Conservation (phyloP, 2,113 vertebrate genomes). For the Poeciliopsis prolifica region DNA sequence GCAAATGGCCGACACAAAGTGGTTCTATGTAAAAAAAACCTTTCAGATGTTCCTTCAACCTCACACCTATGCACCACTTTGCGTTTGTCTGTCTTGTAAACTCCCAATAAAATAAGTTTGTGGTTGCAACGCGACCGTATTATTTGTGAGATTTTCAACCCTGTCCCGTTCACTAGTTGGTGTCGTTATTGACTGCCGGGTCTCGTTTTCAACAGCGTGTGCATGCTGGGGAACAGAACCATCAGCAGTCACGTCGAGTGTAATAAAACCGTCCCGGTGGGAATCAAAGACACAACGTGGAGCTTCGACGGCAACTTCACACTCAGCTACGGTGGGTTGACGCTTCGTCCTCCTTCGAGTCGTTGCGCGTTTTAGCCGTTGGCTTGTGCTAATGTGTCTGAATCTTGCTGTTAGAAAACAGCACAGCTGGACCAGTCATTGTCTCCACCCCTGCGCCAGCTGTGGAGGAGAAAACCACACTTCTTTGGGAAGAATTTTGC, state of each 20-base stretch:
- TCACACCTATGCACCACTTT: no score
- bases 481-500: conserved; percentile 83
- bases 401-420: conserved; percentile 35
- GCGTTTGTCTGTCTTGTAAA: neutral
- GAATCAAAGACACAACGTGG: neutral
- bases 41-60: neutral
- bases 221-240: conserved; percentile 89
- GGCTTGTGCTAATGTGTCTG: neutral
- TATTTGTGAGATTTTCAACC: neutral
- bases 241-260: conserved; percentile 76
- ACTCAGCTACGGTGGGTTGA: conserved; percentile 11
- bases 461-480: conserved; percentile 64
- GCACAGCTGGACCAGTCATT: conserved; percentile 40
- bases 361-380: neutral
- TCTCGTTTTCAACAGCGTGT: conserved; percentile 76
- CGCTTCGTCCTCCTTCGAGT: neutral
- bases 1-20: no score
- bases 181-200: neutral
- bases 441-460: neutral
- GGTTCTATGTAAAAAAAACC: neutral
- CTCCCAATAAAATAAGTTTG: neutral
- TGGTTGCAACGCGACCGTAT: neutral
- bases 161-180: no score
- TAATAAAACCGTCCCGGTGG: conserved; percentile 72
- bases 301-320: conserved; percentile 45